Conservation (phyloP, 2,797 vertebrate genomes). For the Somateria mollissima region DNA sequence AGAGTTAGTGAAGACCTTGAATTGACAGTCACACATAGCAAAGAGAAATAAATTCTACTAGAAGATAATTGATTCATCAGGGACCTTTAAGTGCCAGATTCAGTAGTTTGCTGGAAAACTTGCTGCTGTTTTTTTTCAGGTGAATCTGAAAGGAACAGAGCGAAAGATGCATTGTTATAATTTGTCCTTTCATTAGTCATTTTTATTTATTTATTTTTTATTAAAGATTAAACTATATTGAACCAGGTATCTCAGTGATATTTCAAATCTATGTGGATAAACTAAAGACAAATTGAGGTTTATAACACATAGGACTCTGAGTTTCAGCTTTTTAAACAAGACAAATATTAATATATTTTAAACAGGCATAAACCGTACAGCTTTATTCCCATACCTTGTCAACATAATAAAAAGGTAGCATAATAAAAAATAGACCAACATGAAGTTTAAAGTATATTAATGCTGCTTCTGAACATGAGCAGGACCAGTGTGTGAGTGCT, state of each 20-base stretch:
- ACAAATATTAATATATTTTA: not conserved
- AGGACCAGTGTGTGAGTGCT: not conserved
- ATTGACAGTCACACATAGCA: not conserved
- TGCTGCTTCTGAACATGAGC: not conserved
- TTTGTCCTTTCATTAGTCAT: not conserved
- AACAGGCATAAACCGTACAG: not conserved
- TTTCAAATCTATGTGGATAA: not conserved
- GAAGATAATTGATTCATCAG: slow-evolving; percentile 43
- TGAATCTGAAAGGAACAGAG: not conserved
- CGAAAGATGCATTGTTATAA: not conserved
- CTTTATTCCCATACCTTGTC: not conserved
- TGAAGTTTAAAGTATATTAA: not conserved
- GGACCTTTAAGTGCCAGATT: not conserved
- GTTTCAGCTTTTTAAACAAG: not conserved
- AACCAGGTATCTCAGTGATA: not conserved
- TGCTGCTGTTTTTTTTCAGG: not conserved
- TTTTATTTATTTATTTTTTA: not conserved
- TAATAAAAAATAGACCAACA: not conserved
- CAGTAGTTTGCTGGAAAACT: not conserved
- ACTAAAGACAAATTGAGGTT: not conserved
- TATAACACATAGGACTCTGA: not conserved
- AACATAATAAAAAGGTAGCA: not conserved
- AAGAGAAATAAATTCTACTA: slow-evolving; percentile 6
- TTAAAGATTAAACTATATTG: not conserved
- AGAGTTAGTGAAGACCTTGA: slow-evolving; percentile 20